Percentiles rank a stretch among this genome's conserved stretches.
These are phyloP conservation scores for Idaea dimidiata DNA, from an alignment of 2,888 invertebrate species.

Conservation along the genomic window DNA sequence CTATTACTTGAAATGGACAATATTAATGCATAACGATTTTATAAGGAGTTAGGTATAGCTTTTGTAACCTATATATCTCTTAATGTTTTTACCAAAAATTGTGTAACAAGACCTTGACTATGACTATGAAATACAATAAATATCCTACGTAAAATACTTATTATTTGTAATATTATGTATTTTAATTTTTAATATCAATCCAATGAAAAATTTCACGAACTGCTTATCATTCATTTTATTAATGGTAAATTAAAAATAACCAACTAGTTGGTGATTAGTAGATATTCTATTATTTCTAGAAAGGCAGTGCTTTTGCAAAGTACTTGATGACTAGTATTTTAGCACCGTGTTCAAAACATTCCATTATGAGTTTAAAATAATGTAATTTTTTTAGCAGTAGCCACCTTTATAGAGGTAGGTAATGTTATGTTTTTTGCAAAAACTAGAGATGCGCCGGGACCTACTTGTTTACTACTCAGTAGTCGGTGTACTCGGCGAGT, in stretches of 20 bases:
- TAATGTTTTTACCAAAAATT: conserved; percentile 16
- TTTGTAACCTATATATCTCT: conserved; percentile 31
- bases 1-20: conserved; percentile 37
- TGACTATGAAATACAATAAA: neutral
- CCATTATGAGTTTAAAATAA: neutral
- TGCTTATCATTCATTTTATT: neutral
- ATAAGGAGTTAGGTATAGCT: conserved; percentile 34
- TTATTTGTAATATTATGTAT: no score
- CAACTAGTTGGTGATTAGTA: no score
- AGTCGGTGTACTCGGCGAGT: no score
- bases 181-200: no score
- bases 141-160: no score
- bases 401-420: no score
- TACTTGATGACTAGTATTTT: conserved; percentile 6
- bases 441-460: no score
- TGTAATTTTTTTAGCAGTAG: no score
- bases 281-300: conserved; percentile 1
- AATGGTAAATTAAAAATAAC: neutral
- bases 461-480: no score
- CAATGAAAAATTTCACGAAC: neutral
- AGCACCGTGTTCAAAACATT: conserved; percentile 9
- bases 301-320: conserved; percentile 35
- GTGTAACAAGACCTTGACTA: conserved; percentile 3
- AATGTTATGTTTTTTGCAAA: no score
- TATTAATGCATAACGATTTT: conserved; percentile 18